Base-by-base conservation (phyloP, 2,797 vertebrate genomes). In the Leptoclinus maculatus region DNA sequence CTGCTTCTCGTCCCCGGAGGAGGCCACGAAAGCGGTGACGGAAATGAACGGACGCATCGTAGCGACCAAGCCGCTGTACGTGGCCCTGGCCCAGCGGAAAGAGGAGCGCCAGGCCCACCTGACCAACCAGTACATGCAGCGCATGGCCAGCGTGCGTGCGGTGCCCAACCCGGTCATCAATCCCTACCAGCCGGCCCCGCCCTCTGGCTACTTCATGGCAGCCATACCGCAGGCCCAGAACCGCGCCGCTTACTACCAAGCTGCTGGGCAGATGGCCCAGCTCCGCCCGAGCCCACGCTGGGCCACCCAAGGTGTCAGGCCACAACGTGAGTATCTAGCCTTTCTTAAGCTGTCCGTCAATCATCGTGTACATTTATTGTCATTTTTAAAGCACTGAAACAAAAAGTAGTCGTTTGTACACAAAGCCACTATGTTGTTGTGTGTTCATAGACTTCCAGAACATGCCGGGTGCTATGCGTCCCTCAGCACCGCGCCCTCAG, bases 41-140 rank as follows among this genome's bases (percentile, higher is more conserved):
- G 97, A 99, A 92, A 99, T 99, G 98, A 99, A 99, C 25, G 98
- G 98, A 16, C 96, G 97, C 83, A 99, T 99, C 66, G 97, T 99
- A 64, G 97, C 97, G 91, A 98, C 98, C 71, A 99, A 99, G 92
- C 98, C 98, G 1, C 81, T 99, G 34, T 99, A 99, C 21, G 98
- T 99, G 87, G 98, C 98, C 74, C 93, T 99, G 93, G 98, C 98
- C 38, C 98, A 99, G 88, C 95, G 97, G 72, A 99, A 99, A 78
- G 97, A 99, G 88, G 98, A 99, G 89, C 97, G 97, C 7, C 98
- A 99, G 74, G 98, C 98, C 62, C 97, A 99, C 84, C 96, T 99
- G 85, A 99, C 97, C 88, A 98, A 98, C 93, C 97, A 99, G 93
- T 98, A 99, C 85, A 99, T 99, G 97, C 98, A 99, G 95, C 96